phyloP scores from a whole-genome alignment of 1,140 invertebrate genomes.

The Phymorhynchus buccinoides region DNA sequence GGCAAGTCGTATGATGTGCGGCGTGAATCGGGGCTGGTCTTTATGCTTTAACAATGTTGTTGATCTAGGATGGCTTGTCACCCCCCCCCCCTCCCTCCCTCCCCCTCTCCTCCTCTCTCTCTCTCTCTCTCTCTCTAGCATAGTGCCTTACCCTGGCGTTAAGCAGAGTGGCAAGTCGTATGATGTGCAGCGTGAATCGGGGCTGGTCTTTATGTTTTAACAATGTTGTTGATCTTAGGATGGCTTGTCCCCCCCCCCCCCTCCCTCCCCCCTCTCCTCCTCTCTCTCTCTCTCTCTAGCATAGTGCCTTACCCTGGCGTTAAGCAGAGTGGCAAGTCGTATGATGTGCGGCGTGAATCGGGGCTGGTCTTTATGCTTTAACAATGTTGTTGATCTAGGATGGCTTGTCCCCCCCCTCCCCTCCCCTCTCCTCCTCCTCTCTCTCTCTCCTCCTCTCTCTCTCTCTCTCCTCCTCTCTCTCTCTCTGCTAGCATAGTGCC shows the following conservation, averaged over 20 bases:
- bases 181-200: too few species aligned
- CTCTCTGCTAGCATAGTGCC: too few species aligned
- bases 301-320: constrained; percentile 67
- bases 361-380: constrained; percentile 46
- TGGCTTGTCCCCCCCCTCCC: too few species aligned
- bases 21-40: too few species aligned
- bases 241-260: neutral
- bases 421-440: too few species aligned
- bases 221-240: too few species aligned
- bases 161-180: neutral
- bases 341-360: constrained; percentile 73
- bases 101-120: neutral
- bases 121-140: neutral
- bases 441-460: too few species aligned
- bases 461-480: too few species aligned
- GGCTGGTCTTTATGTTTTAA: too few species aligned
- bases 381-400: too few species aligned
- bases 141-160: neutral
- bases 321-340: constrained; percentile 70
- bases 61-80: too few species aligned
- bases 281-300: constrained; percentile 2
- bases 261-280: neutral
- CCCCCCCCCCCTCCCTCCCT: neutral
- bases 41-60: neutral
- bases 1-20: neutral